These are phyloP conservation scores for Chelonus insularis DNA, from an alignment of 1,140 invertebrate species.

Conservation along the genomic window DNA sequence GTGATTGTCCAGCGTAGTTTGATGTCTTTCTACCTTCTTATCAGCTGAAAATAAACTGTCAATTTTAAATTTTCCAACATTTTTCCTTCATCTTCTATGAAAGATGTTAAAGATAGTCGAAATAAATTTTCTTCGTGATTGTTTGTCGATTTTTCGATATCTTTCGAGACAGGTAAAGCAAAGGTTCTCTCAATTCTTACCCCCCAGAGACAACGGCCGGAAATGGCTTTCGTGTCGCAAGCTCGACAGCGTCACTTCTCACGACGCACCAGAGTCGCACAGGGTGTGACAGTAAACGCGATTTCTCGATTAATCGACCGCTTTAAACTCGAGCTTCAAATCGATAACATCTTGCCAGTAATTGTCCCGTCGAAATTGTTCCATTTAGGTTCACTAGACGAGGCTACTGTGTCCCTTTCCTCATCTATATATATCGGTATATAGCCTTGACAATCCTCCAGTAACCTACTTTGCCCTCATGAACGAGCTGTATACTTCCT, in stretches of 20 bases:
- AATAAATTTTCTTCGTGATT: too few species aligned
- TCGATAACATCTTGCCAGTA: constrained; percentile 25
- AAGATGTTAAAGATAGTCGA: too few species aligned
- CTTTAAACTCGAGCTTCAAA: background rate
- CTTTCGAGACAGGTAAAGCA: background rate
- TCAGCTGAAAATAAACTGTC: too few species aligned
- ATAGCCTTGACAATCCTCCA: too few species aligned
- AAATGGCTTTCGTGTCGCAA: constrained; percentile 22
- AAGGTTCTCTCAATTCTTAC: background rate
- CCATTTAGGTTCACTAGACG: background rate
- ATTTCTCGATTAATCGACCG: constrained; percentile 27
- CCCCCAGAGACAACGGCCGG: constrained; percentile 21
- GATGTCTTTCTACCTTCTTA: too few species aligned
- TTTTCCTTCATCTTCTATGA: too few species aligned
- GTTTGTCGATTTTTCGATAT: background rate
- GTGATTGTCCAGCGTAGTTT: too few species aligned
- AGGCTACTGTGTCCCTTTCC: background rate
- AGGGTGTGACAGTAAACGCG: constrained; percentile 21
- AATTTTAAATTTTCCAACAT: too few species aligned
- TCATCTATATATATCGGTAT: too few species aligned
- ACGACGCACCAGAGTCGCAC: constrained; percentile 22
- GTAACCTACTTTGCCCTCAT: too few species aligned
- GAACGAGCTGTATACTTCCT: background rate
- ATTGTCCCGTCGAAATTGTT: constrained; percentile 26
- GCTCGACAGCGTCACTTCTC: constrained; percentile 22